Conservation (phyloP, 2,113 vertebrate species). For the Stigmatopora nigra region DNA sequence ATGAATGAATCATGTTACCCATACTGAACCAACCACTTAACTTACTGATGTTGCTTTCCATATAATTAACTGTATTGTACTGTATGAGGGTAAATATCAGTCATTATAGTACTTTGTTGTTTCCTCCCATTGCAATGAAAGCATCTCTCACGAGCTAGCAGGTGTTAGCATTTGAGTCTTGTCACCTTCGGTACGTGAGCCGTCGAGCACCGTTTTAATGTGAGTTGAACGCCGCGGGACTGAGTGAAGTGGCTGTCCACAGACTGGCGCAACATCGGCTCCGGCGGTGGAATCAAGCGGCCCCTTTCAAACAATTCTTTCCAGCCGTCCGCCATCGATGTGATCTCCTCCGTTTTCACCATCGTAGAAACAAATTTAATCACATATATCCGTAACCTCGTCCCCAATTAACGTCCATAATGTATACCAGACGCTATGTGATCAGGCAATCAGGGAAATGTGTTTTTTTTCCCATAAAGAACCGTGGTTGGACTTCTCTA, state of each 20-base stretch:
- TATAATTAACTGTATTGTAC: too few species aligned
- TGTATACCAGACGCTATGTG: not conserved
- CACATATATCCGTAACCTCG: not conserved
- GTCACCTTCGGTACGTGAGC: constrained; percentile 72
- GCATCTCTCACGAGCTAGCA: not conserved
- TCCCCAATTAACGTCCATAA: not conserved
- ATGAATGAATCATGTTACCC: too few species aligned
- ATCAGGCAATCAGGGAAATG: not conserved
- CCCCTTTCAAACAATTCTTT: constrained; percentile 59
- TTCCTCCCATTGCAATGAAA: not conserved
- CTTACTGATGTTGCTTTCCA: too few species aligned
- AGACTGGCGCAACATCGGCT: constrained; percentile 60
- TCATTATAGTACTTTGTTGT: too few species aligned
- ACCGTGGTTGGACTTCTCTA: not conserved
- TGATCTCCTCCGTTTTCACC: constrained; percentile 17
- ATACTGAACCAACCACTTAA: too few species aligned
- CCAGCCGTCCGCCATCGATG: constrained; percentile 69
- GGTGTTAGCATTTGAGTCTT: not conserved
- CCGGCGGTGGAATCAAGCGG: constrained; percentile 66
- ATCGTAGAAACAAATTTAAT: constrained; percentile 4
- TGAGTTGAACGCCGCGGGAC: constrained; percentile 70
- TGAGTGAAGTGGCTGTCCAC: constrained; percentile 32
- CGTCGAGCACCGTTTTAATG: constrained; percentile 68
- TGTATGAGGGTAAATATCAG: too few species aligned
- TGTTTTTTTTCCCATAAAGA: not conserved